These are phyloP conservation scores for Falco columbarius DNA, from an alignment of 2,797 vertebrate species.

Conservation along the genomic window DNA sequence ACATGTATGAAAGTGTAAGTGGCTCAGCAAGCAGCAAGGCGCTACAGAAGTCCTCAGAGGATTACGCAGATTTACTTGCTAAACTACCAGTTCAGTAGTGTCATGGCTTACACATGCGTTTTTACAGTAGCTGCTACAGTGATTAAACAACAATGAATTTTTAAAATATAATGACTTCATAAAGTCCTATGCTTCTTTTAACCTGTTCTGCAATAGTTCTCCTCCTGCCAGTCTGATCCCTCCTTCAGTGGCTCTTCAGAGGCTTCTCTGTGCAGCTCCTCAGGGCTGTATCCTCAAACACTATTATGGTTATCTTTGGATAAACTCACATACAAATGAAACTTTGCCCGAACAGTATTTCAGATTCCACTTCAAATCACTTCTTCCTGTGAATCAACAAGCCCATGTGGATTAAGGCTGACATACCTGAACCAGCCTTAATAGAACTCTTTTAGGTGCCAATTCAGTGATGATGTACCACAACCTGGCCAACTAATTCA, in stretches of 20 bases:
- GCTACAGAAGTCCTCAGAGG: neutral
- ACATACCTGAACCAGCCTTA: neutral
- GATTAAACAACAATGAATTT: neutral
- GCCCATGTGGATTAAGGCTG: neutral
- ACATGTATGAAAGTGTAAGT: rapidly evolving
- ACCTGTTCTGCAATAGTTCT: neutral
- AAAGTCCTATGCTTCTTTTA: neutral
- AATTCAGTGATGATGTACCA: neutral
- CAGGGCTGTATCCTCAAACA: neutral
- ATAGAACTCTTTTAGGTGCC: neutral
- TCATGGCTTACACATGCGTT: neutral
- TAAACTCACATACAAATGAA: neutral
- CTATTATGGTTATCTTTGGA: neutral
- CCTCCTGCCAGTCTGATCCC: neutral
- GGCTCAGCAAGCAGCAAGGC: neutral
- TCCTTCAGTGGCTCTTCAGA: neutral
- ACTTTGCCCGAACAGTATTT: neutral
- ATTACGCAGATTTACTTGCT: neutral
- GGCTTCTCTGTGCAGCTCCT: neutral
- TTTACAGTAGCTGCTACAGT: neutral
- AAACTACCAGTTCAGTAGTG: neutral
- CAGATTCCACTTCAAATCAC: neutral
- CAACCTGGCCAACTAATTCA: neutral
- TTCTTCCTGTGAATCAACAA: neutral
- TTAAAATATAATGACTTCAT: neutral